These are phyloP conservation scores for Pogoniulus pusillus DNA, from an alignment of 2,797 vertebrate genomes.

Conservation along the genomic window DNA sequence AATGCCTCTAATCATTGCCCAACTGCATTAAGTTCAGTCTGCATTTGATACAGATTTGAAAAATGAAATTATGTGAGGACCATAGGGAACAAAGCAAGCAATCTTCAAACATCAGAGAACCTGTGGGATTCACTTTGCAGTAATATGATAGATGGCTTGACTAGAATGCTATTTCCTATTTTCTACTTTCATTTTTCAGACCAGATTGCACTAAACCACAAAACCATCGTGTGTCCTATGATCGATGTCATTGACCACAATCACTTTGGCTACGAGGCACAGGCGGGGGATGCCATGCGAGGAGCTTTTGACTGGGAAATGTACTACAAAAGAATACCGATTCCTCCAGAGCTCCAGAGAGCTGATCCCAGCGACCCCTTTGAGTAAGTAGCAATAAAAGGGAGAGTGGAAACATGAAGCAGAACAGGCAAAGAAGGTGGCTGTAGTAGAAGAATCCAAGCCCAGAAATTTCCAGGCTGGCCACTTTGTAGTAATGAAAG, in stretches of 20 bases:
- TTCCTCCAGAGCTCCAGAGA: conserved; percentile 86
- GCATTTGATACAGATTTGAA: conserved; percentile 49
- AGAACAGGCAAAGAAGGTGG: neutral
- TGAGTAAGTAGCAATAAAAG: conserved; percentile 81
- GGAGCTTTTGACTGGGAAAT: conserved; percentile 94
- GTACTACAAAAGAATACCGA: conserved; percentile 93
- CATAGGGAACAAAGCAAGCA: conserved; percentile 15
- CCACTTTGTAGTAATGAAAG: neutral
- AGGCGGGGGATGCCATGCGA: conserved; percentile 90
- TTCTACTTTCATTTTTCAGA: conserved; percentile 83
- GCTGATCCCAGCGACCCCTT: conserved; percentile 88
- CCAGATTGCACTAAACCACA: conserved; percentile 89
- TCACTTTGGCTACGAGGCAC: conserved; percentile 91
- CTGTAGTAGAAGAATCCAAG: neutral
- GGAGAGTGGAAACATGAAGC: conserved; percentile 5
- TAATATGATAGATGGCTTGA: conserved; percentile 70
- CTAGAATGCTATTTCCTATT: conserved; percentile 73
- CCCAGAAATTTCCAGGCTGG: neutral
- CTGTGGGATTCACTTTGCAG: conserved; percentile 45
- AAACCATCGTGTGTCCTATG: conserved; percentile 92
- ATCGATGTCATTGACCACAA: conserved; percentile 94
- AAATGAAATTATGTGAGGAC: conserved; percentile 56
- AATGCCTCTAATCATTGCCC: conserved; percentile 81
- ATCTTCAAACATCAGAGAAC: conserved; percentile 32
- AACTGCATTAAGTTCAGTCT: conserved; percentile 57